Evolutionary conservation across 2,113 vertebrate genomes (phyloP).

Genomic region (Pantherophis guttatus): DNA sequence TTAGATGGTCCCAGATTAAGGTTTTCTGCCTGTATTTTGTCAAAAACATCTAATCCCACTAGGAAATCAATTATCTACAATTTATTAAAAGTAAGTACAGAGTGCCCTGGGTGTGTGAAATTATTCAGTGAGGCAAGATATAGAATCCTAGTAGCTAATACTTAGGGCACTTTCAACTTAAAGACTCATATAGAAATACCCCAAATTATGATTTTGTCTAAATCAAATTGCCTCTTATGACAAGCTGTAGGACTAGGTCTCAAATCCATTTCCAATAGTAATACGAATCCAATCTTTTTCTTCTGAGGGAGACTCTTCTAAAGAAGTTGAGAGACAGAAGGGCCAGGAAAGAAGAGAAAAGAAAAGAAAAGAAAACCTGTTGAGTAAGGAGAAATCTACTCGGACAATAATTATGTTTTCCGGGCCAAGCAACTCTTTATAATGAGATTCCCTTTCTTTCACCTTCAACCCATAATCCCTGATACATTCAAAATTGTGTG

Average conservation of each 20-base stretch:
- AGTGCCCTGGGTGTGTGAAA: constrained; percentile 48
- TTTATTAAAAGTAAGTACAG: constrained; percentile 42
- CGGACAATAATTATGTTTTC: not conserved
- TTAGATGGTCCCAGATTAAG: not conserved
- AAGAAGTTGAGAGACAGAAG: not conserved
- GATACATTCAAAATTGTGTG: not conserved
- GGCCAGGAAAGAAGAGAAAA: not conserved
- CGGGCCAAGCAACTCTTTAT: not conserved
- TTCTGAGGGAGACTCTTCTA: not conserved
- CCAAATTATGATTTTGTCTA: constrained; percentile 51
- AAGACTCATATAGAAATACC: constrained; percentile 57
- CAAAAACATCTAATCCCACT: constrained; percentile 41
- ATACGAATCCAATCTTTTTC: not conserved
- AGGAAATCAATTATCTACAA: constrained; percentile 3
- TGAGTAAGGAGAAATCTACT: not conserved
- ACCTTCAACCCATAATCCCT: not conserved
- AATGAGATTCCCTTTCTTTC: not conserved
- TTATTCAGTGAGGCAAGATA: constrained; percentile 52
- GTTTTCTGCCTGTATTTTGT: constrained; percentile 21
- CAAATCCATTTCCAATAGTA: not conserved
- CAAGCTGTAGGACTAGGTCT: constrained; percentile 24
- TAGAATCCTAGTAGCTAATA: constrained; percentile 54
- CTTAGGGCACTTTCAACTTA: constrained; percentile 53
- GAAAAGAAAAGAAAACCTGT: not conserved
- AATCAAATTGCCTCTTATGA: constrained; percentile 51